phyloP scores from a whole-genome alignment of 1,140 invertebrate genomes.

The Tribolium madens region DNA sequence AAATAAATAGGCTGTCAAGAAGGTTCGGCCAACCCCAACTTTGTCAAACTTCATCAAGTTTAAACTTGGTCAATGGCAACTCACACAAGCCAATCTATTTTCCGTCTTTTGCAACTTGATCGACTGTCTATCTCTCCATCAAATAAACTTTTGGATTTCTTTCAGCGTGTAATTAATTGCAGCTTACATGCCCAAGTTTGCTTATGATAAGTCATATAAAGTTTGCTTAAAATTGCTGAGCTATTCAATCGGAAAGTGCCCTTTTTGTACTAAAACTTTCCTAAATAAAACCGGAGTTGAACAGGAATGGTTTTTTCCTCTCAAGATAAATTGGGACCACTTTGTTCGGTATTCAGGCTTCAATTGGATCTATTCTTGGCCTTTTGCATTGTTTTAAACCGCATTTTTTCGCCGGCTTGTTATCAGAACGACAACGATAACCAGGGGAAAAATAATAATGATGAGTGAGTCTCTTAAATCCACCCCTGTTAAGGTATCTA shows the following conservation, averaged over 20 bases:
- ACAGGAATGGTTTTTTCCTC: conserved; percentile 12
- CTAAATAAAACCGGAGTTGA: conserved; percentile 27
- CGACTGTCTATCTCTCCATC: conserved; percentile 19
- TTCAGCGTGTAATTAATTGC: conserved; percentile 17
- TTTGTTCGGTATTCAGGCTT: conserved; percentile 24
- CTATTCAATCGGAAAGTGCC: conserved; percentile 25
- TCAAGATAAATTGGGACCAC: conserved; percentile 6
- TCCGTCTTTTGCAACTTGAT: conserved; percentile 28
- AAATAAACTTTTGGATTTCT: not conserved
- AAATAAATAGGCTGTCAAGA: conserved; percentile 47
- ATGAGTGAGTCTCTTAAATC: conserved; percentile 10
- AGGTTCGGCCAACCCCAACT: conserved; percentile 31
- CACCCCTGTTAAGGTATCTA: not conserved
- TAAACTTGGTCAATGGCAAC: conserved; percentile 35
- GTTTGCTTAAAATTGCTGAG: conserved; percentile 1
- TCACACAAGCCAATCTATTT: conserved; percentile 15
- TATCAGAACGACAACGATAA: not conserved
- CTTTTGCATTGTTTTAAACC: conserved; percentile 27
- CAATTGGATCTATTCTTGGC: conserved; percentile 22
- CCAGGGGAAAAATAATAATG: conserved; percentile 19
- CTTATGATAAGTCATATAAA: conserved; percentile 19
- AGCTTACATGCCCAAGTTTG: conserved; percentile 29
- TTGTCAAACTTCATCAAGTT: conserved; percentile 34
- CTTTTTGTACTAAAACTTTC: conserved; percentile 20
- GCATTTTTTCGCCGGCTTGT: conserved; percentile 4